Evolutionary conservation across 2,888 invertebrate genomes (phyloP), one percentile per base, ranked within the genome.

Genomic region (Panopea generosa): DNA sequence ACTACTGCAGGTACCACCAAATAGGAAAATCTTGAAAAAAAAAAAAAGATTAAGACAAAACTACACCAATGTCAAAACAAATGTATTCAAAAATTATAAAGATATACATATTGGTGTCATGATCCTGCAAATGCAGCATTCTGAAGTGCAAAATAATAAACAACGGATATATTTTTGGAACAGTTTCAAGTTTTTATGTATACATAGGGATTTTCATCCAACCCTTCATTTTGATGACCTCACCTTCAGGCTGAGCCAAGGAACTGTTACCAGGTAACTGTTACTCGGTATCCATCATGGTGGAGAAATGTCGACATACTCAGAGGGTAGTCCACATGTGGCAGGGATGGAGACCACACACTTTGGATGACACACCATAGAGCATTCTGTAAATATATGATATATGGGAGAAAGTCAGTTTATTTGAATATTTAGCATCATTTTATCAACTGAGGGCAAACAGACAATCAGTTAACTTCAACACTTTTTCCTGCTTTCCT

Each of bases 251-350:
- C 3, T 78, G 83, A 20, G 87, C 80, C n/a, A 53, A 70, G 70
- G 22, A 62, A 49, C 50, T 55, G 20, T 61, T 60, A 56, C 61
- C 70, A 40, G 52, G 69, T 33, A 73, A 65, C 3, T 84, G 77
- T 33, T 81, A 70, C 18, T 83, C 68, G 24, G 79, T 81, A 14
- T 74, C 84, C 87, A 90, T 88, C 70, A 89, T 91, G 45, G 91
- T 90, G 6, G 91, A 88, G 82, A 94, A 94, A 83, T 95, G 95
- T 60, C 93, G 93, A 94, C 94, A 70, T 94, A 94, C 47, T 93
- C 94, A 9, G 93, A 93, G 0, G 95, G 94, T 55, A 95, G 88
- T 14, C 95, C 94, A 93, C 95, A 94, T 86, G 94, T 94, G 7
- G 93, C 93, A 0, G 94, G 94, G n/a, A 94, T 90, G 18, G 91